These are phyloP conservation scores for Dinoponera quadriceps DNA, from an alignment of 1,140 invertebrate genomes.

Conservation along the genomic window DNA sequence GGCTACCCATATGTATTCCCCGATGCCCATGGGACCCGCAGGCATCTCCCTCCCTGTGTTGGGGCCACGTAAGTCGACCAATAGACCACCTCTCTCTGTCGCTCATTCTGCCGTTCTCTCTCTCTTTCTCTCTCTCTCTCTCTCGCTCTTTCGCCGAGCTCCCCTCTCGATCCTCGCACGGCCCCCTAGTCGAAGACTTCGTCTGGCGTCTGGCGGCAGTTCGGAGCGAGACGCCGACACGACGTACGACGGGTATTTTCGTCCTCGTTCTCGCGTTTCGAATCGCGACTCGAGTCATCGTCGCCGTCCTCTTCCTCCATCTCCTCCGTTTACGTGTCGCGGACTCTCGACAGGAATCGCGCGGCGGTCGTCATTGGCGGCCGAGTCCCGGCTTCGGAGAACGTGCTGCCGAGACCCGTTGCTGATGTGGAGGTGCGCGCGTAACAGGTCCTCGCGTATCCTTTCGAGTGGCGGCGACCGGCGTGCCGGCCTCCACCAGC, in stretches of 20 bases:
- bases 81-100: constrained; percentile 46
- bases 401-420: constrained; percentile 21
- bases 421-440: constrained; percentile 38
- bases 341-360: neutral
- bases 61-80: constrained; percentile 67
- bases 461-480: constrained; percentile 31
- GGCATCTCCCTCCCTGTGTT: constrained; percentile 58
- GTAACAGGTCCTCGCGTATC: constrained; percentile 42
- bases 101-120: constrained; percentile 27
- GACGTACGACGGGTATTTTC: constrained; percentile 47
- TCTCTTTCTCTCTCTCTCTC: constrained; percentile 19
- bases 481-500: neutral
- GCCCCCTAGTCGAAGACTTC: constrained; percentile 69
- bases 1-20: constrained; percentile 64
- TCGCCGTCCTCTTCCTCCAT: neutral
- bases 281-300: neutral
- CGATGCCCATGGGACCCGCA: constrained; percentile 50
- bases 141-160: constrained; percentile 25
- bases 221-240: constrained; percentile 55
- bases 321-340: neutral
- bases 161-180: constrained; percentile 59
- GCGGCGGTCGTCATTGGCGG: neutral
- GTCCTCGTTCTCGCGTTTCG: neutral
- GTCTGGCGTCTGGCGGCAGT: constrained; percentile 72
- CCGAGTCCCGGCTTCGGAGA: neutral